Base-by-base conservation (phyloP, 2,797 vertebrate species). In the Takifugu ocellatus region DNA sequence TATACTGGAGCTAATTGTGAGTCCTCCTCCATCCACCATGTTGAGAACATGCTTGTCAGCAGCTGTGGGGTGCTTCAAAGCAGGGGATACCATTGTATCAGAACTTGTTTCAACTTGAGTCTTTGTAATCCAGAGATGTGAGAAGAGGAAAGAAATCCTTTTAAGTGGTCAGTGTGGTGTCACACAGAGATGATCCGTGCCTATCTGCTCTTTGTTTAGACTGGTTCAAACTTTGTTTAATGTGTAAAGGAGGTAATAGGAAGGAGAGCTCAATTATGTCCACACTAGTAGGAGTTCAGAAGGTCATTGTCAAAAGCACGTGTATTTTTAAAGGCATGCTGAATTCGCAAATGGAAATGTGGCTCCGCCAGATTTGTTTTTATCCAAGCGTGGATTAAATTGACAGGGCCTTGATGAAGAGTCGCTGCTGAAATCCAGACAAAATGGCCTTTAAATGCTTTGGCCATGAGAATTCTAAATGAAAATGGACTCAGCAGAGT, bases 121-220 rank as follows among this genome's bases (percentile, higher is more conserved):
- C 73, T 79, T 86, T 89, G 84, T 88, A 61, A 83, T 78, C 63
- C 27, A 31, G 45, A 73, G 81, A 81, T 68, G 84, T 87, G 63
- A 78, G 84, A 77, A 70, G 65, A 83, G 79, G 75, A 68, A 80
- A 76, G 85, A 87, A 81, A 77, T 83, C 77, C 70, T 21, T 84
- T 89, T 75, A 82, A 88, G 86, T 86, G 84, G 84, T 83, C 84
- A 85, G n/a, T 45, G 73, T 61, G 74, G 72, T 74, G 70, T 59
- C 70, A 51, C 63, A 69, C 80, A 84, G 88, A 90, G 90, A 85
- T 91, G 90, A 84, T 87, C 87, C 72, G 70, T n/a, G 69, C 58
- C 65, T 54, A 74, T 79, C 66, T 54, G 7, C 66, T 64, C 66
- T 77, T 81, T 89, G 85, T 88, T 85, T 78, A 64, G 74, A 83